Evolutionary conservation across 2,113 vertebrate species (phyloP), one percentile per base, ranked within the genome.

Genomic region (Lutjanus erythropterus): DNA sequence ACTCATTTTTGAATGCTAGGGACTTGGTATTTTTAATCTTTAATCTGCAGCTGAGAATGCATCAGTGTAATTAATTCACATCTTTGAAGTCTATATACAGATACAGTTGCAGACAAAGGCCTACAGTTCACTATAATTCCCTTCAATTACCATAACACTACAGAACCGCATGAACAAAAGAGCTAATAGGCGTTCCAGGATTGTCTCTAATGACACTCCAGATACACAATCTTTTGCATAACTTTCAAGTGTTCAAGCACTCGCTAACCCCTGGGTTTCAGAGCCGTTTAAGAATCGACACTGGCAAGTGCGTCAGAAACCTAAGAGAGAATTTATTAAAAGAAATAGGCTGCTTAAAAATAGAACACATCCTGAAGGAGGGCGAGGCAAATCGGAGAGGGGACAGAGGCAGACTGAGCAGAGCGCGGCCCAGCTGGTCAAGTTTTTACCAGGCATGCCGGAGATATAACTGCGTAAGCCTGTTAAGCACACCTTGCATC

Each of bases 271-370:
- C 35, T 76, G 50, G 60, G 73, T 64, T 82, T 82, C 29, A 39
- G 44, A 80, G 65, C 11, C 74, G 27, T 85, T 89, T 77, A 86
- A 67, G 72, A 86, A 82, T 61, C 58, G 52, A 81, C 67, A 70
- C 60, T 2, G 27, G 78, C 47, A 61, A 85, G 75, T 89, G 86
- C 82, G 59, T 92, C 91, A 93, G 75, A 78, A 92, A 93, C 84
- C 88, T 85, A 85, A 91, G 73, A 92, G 83, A 90, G 83, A 81
- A 83, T 90, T 91, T 93, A 94, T 94, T 93, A 89, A 87, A 86
- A 93, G 89, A 95, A 96, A 80, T 95, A 95, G 95, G 94, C 93
- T 95, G 92, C 75, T 81, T 94, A 94, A 93, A 96, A 95, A 94
- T 96, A 95, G 94, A 90, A 89, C 75, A 42, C 75, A 64, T 93